Evolutionary conservation across 2,797 vertebrate species (phyloP).

Genomic region (Notoglanidium macrostoma): DNA sequence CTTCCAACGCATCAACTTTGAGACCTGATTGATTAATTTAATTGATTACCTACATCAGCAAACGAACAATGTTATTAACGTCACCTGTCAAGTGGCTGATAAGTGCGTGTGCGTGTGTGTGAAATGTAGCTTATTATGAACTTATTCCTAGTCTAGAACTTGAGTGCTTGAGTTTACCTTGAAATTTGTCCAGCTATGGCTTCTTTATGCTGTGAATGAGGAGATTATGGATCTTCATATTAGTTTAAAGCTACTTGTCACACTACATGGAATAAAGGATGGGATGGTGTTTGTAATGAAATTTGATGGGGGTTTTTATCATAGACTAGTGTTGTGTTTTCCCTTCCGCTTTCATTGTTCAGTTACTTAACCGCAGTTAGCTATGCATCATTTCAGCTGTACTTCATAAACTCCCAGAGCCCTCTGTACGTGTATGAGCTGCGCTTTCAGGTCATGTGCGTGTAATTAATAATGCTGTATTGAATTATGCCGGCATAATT

Average conservation of each 20-base stretch:
- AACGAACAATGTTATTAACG: too few relatives aligned
- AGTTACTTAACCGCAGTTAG: neutral
- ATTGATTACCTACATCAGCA: too few relatives aligned
- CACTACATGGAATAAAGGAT: neutral
- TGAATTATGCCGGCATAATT: conserved; percentile 52
- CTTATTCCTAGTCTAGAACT: neutral
- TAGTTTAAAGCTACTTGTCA: neutral
- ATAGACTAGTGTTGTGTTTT: neutral
- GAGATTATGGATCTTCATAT: neutral
- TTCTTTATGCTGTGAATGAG: neutral
- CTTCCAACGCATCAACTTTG: too few relatives aligned
- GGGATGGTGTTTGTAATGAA: neutral
- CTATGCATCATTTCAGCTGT: conserved; percentile 32
- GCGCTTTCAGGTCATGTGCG: conserved; percentile 47
- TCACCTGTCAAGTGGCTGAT: too few relatives aligned
- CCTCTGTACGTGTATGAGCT: conserved; percentile 22
- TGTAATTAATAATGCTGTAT: conserved; percentile 54
- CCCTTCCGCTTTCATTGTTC: neutral
- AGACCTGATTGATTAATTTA: too few relatives aligned
- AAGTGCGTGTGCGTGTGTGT: too few relatives aligned
- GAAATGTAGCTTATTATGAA: neutral
- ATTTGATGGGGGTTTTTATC: neutral
- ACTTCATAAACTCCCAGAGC: conserved; percentile 7
- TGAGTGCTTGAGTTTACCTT: neutral
- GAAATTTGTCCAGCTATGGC: neutral